These are phyloP conservation scores for Lepus americanus DNA, from an alignment of 2,113 vertebrate genomes.

Conservation along the genomic window DNA sequence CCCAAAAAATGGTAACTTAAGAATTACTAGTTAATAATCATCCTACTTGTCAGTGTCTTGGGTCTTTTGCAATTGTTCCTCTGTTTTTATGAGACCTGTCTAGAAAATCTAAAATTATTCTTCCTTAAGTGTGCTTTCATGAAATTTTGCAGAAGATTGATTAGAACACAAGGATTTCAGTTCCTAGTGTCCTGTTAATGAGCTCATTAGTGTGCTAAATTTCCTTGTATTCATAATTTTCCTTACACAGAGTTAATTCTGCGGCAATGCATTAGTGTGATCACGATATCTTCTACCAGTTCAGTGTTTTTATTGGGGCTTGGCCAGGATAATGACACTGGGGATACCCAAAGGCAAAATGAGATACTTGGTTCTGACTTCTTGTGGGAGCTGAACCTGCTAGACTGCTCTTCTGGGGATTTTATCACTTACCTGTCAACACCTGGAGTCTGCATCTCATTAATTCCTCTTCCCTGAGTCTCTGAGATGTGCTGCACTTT, in stretches of 20 bases:
- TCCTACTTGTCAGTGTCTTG: background rate
- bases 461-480: conserved; percentile 10
- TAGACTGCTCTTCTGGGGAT: background rate
- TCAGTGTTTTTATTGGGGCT: conserved; percentile 52
- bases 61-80: conserved; percentile 1
- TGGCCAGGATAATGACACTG: background rate
- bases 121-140: background rate
- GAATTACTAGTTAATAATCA: conserved; percentile 27
- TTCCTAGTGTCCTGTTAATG: conserved; percentile 44
- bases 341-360: conserved; percentile 19
- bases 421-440: background rate
- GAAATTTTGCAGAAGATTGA: conserved; percentile 55
- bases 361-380: conserved; percentile 6
- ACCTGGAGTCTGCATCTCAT: background rate
- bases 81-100: background rate
- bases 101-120: conserved; percentile 22
- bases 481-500: rapidly evolving
- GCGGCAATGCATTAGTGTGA: background rate
- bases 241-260: conserved; percentile 42
- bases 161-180: conserved; percentile 53
- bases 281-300: background rate
- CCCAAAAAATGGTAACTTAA: background rate
- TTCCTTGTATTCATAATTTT: conserved; percentile 31
- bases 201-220: conserved; percentile 56
- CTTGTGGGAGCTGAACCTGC: conserved; percentile 22